phyloP scores from a whole-genome alignment of 2,888 invertebrate genomes.

The Patella pellucida region DNA sequence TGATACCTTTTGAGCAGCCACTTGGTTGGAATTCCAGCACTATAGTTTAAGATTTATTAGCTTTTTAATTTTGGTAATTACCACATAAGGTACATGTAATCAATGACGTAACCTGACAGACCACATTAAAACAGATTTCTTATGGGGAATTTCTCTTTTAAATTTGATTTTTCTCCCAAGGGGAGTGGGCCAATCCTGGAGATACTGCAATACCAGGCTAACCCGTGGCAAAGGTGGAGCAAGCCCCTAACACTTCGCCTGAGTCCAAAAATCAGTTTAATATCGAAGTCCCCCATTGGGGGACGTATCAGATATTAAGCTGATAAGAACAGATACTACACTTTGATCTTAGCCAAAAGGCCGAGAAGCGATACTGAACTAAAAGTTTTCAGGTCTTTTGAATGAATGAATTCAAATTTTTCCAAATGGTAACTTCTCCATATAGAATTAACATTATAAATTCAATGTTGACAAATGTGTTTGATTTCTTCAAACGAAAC shows the following conservation, averaged over 20 bases:
- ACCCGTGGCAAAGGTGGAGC: conserved; percentile 79
- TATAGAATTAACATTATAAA: not conserved
- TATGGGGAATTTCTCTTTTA: conserved; percentile 1
- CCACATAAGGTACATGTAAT: no score
- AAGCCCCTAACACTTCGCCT: conserved; percentile 74
- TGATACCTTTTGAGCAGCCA: no score
- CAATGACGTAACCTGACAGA: no score
- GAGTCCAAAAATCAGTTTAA: conserved; percentile 64
- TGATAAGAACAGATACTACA: conserved; percentile 78
- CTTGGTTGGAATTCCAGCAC: no score
- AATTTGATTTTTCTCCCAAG: conserved; percentile 28
- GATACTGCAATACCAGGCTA: conserved; percentile 80
- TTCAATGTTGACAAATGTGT: no score
- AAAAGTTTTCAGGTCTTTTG: not conserved
- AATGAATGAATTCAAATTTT: no score
- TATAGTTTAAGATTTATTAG: no score
- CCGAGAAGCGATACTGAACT: conserved; percentile 44
- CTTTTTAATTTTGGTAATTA: no score
- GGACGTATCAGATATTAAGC: conserved; percentile 80
- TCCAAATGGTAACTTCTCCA: no score
- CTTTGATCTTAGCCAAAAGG: conserved; percentile 57
- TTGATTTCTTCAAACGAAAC: no score
- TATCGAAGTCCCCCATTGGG: conserved; percentile 71
- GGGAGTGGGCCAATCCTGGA: conserved; percentile 72
- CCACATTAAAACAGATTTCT: not conserved